Conservation (phyloP, 2,113 vertebrate genomes). For the Corythoichthys haematopterus region DNA sequence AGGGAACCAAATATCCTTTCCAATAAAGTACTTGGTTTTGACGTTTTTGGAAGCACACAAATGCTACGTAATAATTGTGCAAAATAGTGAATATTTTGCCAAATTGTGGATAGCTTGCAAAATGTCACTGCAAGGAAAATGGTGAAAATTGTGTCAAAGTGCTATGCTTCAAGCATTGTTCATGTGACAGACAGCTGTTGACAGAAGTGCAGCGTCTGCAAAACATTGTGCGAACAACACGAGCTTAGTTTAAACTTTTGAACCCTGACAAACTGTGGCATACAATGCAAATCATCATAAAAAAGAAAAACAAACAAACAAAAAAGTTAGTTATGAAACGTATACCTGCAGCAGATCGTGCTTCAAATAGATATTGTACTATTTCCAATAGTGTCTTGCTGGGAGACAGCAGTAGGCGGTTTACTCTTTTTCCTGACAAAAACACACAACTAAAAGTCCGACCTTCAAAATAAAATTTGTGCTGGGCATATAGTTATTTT, state of each 20-base stretch:
- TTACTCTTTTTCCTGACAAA: background rate
- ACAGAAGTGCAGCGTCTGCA: background rate
- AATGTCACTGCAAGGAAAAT: background rate
- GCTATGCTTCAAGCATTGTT: background rate
- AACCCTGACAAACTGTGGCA: background rate
- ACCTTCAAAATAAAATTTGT: background rate
- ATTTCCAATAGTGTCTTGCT: background rate
- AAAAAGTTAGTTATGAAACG: background rate
- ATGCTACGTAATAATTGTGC: background rate
- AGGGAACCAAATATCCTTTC: background rate
- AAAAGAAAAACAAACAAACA: background rate
- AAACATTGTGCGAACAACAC: background rate
- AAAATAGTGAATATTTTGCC: too few species aligned
- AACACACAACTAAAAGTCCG: background rate
- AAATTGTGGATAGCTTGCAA: too few species aligned
- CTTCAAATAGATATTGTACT: background rate
- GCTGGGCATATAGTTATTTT: background rate
- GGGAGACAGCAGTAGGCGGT: background rate
- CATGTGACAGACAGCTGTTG: background rate
- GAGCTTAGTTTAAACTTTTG: background rate
- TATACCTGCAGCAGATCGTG: background rate
- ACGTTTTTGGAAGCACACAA: background rate
- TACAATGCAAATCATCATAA: background rate
- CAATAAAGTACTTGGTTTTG: background rate
- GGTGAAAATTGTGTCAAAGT: background rate